A percentile compares a stretch with the other conserved stretches of the same genome.
phyloP scores from a whole-genome alignment of 2,797 vertebrate species.

The Huso huso region DNA sequence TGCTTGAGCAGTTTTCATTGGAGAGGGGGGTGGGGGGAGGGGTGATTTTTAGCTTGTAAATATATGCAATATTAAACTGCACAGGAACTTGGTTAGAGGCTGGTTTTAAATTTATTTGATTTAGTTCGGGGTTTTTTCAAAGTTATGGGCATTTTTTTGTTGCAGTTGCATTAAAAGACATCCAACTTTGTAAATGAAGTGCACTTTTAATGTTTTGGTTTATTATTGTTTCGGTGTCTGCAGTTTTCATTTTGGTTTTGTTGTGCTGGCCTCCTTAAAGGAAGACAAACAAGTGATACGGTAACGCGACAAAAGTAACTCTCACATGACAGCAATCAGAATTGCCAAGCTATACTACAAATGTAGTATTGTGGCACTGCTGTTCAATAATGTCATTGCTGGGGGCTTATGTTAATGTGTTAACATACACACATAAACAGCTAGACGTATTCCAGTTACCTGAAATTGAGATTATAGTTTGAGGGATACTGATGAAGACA shows the following conservation, averaged over 20 bases:
- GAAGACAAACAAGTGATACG: constrained; percentile 45
- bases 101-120: constrained; percentile 49
- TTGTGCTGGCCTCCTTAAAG: constrained; percentile 66
- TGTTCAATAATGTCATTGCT: too few species aligned
- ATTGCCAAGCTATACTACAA: too few species aligned
- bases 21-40: constrained; percentile 24
- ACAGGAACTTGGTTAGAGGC: constrained; percentile 50
- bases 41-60: constrained; percentile 63
- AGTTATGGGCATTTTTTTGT: constrained; percentile 51
- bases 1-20: constrained; percentile 64
- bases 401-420: too few species aligned
- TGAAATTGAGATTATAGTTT: too few species aligned
- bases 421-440: too few species aligned
- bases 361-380: too few species aligned
- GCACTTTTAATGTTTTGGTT: constrained; percentile 66
- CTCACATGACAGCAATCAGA: too few species aligned
- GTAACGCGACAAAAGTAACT: too few species aligned
- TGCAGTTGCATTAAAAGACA: constrained; percentile 38
- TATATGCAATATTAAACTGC: constrained; percentile 51
- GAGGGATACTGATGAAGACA: too few species aligned
- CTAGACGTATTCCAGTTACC: too few species aligned
- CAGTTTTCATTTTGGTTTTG: constrained; percentile 73
- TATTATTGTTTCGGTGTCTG: constrained; percentile 41
- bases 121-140: constrained; percentile 38
- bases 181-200: constrained; percentile 56